phyloP scores from a whole-genome alignment of 1,140 invertebrate genomes.

The Pissodes strobi region DNA sequence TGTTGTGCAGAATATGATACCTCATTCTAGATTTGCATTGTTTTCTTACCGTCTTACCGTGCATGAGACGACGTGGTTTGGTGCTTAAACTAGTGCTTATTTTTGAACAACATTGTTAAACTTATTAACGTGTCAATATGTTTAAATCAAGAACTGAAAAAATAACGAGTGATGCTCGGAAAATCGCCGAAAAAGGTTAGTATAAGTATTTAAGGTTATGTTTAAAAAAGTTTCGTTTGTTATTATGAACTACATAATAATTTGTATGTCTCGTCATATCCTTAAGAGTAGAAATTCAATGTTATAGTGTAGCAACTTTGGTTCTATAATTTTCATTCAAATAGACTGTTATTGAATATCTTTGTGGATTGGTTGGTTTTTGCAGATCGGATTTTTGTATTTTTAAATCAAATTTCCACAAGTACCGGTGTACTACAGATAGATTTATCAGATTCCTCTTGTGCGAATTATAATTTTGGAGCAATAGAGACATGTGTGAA shows the following conservation, averaged over 20 bases:
- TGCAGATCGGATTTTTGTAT: slow-evolving; percentile 4
- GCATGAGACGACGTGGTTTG: no score
- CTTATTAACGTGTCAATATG: slow-evolving; percentile 6
- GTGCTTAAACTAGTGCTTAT: not conserved
- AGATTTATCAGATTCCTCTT: not conserved
- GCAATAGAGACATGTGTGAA: slow-evolving; percentile 1
- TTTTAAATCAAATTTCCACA: not conserved
- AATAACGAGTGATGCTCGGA: slow-evolving; percentile 4
- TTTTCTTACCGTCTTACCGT: no score
- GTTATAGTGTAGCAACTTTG: not conserved
- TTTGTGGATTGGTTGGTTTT: slow-evolving; percentile 4
- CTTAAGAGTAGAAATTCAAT: not conserved
- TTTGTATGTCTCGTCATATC: not conserved
- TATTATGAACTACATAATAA: not conserved
- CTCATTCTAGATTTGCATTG: no score
- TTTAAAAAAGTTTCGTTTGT: not conserved
- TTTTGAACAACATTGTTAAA: slow-evolving; percentile 1
- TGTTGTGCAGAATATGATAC: no score
- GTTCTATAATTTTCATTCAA: slow-evolving; percentile 1
- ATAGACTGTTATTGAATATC: not conserved
- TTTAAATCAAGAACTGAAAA: slow-evolving; percentile 8
- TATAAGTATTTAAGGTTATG: slow-evolving; percentile 8
- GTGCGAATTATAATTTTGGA: not conserved
- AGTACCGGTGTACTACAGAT: not conserved
- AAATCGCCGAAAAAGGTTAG: slow-evolving; percentile 5